Evolutionary conservation across 2,797 vertebrate species (phyloP).

Genomic region (Chrosomus eos): DNA sequence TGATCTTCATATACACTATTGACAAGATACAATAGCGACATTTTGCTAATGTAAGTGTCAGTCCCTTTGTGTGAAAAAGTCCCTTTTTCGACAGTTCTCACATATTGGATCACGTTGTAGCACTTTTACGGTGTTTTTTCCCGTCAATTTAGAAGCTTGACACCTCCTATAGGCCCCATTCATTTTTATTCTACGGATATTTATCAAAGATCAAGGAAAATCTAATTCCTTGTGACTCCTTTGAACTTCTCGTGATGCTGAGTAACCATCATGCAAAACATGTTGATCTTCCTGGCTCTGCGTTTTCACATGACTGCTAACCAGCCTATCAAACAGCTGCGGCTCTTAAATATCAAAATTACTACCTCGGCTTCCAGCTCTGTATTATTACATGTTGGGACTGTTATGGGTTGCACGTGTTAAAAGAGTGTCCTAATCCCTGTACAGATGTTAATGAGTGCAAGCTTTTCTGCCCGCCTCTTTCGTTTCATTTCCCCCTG

Average conservation of each 20-base stretch:
- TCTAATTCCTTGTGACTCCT: not conserved
- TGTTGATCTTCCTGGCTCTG: slow-evolving; percentile 22
- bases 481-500: slow-evolving; percentile 20
- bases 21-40: too few relatives aligned
- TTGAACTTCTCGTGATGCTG: slow-evolving; percentile 1
- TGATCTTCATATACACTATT: too few relatives aligned
- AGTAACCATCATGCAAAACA: slow-evolving; percentile 17
- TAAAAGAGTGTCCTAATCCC: slow-evolving; percentile 55
- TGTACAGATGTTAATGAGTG: slow-evolving; percentile 55
- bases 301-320: slow-evolving; percentile 16
- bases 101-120: too few relatives aligned
- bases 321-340: slow-evolving; percentile 61
- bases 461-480: slow-evolving; percentile 34
- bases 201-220: not conserved
- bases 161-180: not conserved
- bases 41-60: too few relatives aligned
- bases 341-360: slow-evolving; percentile 66
- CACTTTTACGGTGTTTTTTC: not conserved
- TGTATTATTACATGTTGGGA: slow-evolving; percentile 63
- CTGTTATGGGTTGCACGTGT: slow-evolving; percentile 55
- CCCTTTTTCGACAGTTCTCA: too few relatives aligned
- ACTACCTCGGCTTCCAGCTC: slow-evolving; percentile 52
- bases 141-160: not conserved
- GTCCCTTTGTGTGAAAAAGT: too few relatives aligned
- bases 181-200: too few relatives aligned